Evolutionary conservation across 2,113 vertebrate species (phyloP), one percentile per base, ranked within the genome.

Genomic region (Tichodroma muraria): DNA sequence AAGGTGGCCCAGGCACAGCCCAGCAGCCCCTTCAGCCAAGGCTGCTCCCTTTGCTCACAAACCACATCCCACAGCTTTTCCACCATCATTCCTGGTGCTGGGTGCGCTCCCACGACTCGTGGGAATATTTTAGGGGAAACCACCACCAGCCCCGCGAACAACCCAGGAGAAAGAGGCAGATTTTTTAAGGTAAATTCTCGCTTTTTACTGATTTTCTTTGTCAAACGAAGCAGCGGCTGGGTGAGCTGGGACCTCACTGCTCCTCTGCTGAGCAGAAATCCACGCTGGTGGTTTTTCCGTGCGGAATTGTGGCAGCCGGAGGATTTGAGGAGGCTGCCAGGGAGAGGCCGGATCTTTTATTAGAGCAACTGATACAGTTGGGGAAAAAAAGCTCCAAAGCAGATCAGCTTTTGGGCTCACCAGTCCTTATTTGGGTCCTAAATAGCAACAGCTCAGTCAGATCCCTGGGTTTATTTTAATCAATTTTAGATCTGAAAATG

Each of bases 361-460:
- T 44, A 82, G 85, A 93, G 95, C 71, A 40, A 50, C 82, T 1
- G 64, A 57, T 83, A 65, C 0, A 6, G 68, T 35, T 89, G 47
- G 80, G 37, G 79, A 1, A 64, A 95, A 95, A 94, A 96, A 72
- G 27, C 93, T 94, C 77, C 94, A 90, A 89, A 96, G 94, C 87
- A 92, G 93, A 94, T 95, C 60, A 96, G 93, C 94, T 95, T 94
- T 95, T 75, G 89, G 86, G 83, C 86, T 96, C 85, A 17, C 20
- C 60, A 87, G 78, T 59, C 93, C 61, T 95, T 78, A 75, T 95
- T 94, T 54, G 24, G 76, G 42, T 92, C 83, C 73, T 70, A 95
- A 95, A 96, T 94, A 95, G 93, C 92, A 96, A 86, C 89, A 61
- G 89, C 92, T 94, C 71, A 95, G 88, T 88, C 93, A 73, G 86